Evolutionary conservation across 2,888 invertebrate genomes (phyloP).

Genomic region (Troides oblongomaculatus): DNA sequence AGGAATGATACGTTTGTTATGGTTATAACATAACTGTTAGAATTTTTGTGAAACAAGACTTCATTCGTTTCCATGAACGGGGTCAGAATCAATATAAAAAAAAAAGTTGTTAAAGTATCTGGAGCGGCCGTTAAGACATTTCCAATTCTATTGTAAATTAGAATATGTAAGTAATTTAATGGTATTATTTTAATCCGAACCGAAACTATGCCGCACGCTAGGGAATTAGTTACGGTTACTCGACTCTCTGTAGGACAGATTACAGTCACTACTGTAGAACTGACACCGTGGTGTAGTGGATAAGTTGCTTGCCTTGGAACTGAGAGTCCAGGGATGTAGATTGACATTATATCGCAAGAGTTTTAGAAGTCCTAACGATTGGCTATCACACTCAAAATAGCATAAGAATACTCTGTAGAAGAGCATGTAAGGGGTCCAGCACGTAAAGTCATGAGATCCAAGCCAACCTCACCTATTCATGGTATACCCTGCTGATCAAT

Average conservation of each 20-base stretch:
- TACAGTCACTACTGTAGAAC: background rate
- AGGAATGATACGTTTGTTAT: too few species aligned
- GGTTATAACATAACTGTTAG: background rate
- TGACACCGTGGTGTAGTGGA: background rate
- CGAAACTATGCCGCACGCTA: slow-evolving; percentile 24
- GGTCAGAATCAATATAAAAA: slow-evolving; percentile 5
- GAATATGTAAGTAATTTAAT: slow-evolving; percentile 14
- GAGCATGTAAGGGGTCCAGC: too few species aligned
- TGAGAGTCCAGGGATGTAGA: too few species aligned
- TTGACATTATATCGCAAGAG: too few species aligned
- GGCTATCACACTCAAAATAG: too few species aligned
- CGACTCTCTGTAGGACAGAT: slow-evolving; percentile 8
- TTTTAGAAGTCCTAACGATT: too few species aligned
- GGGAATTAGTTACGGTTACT: slow-evolving; percentile 12
- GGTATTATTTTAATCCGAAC: slow-evolving; percentile 15
- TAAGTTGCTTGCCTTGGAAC: background rate
- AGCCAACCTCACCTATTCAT: too few species aligned
- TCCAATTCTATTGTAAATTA: slow-evolving; percentile 12
- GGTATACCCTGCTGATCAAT: too few species aligned
- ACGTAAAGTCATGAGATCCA: too few species aligned
- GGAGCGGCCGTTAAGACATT: slow-evolving; percentile 24
- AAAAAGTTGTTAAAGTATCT: slow-evolving; percentile 7
- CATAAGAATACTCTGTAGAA: too few species aligned
- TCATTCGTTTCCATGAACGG: slow-evolving; percentile 11
- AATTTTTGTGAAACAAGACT: background rate